phyloP scores from a whole-genome alignment of 2,888 invertebrate species.

The Agrilus mali region DNA sequence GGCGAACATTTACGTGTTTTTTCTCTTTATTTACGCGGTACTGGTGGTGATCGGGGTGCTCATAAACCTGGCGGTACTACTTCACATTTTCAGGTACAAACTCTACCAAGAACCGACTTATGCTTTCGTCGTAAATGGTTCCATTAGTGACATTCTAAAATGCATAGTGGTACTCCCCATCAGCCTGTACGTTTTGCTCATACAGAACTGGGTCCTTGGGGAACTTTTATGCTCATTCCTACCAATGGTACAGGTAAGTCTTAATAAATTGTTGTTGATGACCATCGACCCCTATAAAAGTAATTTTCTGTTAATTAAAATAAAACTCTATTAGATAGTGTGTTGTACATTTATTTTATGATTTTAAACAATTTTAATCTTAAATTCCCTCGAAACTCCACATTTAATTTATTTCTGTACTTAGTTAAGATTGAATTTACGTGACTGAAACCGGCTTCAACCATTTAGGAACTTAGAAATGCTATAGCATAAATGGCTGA shows the following conservation, averaged over 20 bases:
- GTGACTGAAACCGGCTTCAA: too few species aligned
- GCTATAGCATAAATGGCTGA: too few species aligned
- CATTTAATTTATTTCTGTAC: too few species aligned
- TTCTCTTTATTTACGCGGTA: constrained; percentile 48
- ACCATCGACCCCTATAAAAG: too few species aligned
- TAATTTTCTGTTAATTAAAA: too few species aligned
- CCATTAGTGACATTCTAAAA: constrained; percentile 52
- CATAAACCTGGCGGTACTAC: constrained; percentile 46
- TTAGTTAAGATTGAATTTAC: too few species aligned
- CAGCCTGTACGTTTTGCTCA: constrained; percentile 50
- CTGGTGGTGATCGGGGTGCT: constrained; percentile 43
- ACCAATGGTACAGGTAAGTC: constrained; percentile 58
- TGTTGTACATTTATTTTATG: too few species aligned
- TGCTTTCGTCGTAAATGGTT: constrained; percentile 53
- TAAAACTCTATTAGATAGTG: too few species aligned
- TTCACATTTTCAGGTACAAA: constrained; percentile 38
- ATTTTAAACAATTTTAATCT: too few species aligned
- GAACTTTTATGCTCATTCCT: constrained; percentile 57
- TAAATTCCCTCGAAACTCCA: too few species aligned
- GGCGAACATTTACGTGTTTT: constrained; percentile 43
- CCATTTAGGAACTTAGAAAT: too few species aligned
- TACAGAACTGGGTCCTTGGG: constrained; percentile 63
- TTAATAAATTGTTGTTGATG: not conserved
- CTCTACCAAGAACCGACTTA: constrained; percentile 51
- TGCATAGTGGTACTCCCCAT: constrained; percentile 55